Evolutionary conservation across 2,888 invertebrate species (phyloP).

Genomic region (Diogma glabrata): DNA sequence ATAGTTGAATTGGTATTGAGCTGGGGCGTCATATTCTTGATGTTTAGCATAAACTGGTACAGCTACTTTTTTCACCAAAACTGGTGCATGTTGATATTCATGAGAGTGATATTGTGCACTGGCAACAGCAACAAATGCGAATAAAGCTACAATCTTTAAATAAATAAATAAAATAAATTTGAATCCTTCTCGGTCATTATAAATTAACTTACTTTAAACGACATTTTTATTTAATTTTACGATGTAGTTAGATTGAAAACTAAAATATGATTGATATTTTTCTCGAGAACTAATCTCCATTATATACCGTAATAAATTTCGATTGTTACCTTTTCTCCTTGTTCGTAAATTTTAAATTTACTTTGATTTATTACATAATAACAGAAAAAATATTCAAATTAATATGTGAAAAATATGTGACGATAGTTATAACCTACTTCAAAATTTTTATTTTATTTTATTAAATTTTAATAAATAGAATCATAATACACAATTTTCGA

Average conservation of each 20-base stretch:
- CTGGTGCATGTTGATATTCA: neutral
- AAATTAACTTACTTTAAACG: conserved; percentile 5
- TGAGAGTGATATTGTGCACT: neutral
- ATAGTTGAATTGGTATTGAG: conserved; percentile 39
- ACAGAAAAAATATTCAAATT: too few species aligned
- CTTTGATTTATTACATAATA: too few species aligned
- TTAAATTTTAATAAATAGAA: too few species aligned
- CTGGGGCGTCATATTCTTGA: conserved; percentile 28
- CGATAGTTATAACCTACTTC: too few species aligned
- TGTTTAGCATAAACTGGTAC: neutral
- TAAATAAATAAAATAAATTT: neutral
- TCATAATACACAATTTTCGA: too few species aligned
- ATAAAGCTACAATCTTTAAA: neutral
- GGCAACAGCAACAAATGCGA: neutral
- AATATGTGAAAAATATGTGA: too few species aligned
- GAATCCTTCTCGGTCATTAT: neutral
- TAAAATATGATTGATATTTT: conserved; percentile 5
- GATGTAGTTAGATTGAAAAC: neutral
- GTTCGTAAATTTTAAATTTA: too few species aligned
- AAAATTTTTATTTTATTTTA: too few species aligned
- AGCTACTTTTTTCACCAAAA: neutral
- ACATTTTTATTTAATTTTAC: neutral
- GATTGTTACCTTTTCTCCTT: too few species aligned
- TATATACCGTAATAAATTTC: too few species aligned
- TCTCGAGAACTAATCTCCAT: neutral